Conservation (phyloP, 2,797 vertebrate species). For the Rachycentron canadum region DNA sequence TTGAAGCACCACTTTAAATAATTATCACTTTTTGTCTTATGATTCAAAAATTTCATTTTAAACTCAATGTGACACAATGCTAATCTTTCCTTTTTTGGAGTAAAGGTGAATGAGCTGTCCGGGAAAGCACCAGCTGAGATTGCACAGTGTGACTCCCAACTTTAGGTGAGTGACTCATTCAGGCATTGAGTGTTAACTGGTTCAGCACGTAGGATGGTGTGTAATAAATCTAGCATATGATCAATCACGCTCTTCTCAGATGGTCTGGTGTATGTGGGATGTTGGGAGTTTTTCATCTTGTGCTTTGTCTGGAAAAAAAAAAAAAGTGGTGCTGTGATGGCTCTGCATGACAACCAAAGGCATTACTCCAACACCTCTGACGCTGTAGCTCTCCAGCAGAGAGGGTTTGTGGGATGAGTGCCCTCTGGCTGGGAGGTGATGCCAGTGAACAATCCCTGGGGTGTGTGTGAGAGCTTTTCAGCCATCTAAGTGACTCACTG, state of each 20-base stretch:
- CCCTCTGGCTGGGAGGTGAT: conserved; percentile 70
- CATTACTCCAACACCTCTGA: conserved; percentile 52
- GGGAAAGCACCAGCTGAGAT: conserved; percentile 42
- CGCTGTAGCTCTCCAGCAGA: conserved; percentile 45
- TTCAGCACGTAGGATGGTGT: conserved; percentile 29
- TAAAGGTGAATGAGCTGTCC: conserved; percentile 26
- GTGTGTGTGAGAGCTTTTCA: conserved; percentile 49
- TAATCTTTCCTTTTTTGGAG: neutral
- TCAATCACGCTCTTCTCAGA: conserved; percentile 48
- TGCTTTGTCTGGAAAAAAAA: conserved; percentile 12
- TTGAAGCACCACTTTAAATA: neutral
- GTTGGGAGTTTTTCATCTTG: conserved; percentile 34
- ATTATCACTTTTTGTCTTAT: neutral
- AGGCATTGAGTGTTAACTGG: conserved; percentile 29
- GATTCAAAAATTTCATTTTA: neutral
- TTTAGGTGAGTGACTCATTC: conserved; percentile 61
- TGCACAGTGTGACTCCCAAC: conserved; percentile 31
- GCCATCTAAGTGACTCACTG: conserved; percentile 71
- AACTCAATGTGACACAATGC: neutral
- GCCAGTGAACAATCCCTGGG: conserved; percentile 59
- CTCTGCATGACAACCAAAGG: conserved; percentile 28
- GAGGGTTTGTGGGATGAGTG: conserved; percentile 64
- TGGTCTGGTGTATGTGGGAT: conserved; percentile 25
- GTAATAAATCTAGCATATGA: conserved; percentile 46
- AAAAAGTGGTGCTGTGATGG: conserved; percentile 25